These are phyloP conservation scores for Hypothenemus hampei DNA, from an alignment of 1,140 invertebrate genomes.

Conservation along the genomic window DNA sequence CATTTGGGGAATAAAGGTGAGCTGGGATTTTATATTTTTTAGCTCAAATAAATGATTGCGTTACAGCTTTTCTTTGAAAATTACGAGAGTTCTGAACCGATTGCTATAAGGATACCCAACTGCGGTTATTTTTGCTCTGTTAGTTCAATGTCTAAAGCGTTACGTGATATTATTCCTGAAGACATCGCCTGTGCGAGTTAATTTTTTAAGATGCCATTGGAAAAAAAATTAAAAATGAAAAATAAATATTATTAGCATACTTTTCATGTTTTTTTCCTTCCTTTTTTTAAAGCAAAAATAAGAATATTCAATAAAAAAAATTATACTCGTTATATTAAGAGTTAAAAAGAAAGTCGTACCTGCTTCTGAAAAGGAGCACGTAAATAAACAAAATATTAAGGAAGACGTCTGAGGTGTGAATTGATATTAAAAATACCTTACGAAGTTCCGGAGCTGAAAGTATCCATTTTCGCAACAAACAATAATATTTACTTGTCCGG, in stretches of 20 bases:
- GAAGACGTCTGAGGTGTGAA: conserved; percentile 9
- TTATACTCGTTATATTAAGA: too few species aligned
- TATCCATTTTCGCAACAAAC: conserved; percentile 4
- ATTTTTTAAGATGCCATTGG: background rate
- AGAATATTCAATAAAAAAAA: background rate
- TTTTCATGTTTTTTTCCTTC: background rate
- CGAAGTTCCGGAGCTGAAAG: conserved; percentile 5
- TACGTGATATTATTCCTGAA: conserved; percentile 3
- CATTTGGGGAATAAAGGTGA: conserved; percentile 21
- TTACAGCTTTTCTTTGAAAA: conserved; percentile 4
- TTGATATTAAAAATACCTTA: conserved; percentile 8
- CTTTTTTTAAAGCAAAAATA: background rate
- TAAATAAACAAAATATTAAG: conserved; percentile 7
- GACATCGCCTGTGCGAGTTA: background rate
- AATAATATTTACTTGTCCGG: background rate
- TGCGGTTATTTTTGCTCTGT: conserved; percentile 2
- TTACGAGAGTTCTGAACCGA: background rate
- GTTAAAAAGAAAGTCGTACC: background rate
- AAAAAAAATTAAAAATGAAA: background rate
- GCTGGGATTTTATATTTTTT: background rate
- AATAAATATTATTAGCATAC: background rate
- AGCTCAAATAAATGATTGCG: background rate
- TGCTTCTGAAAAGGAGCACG: background rate
- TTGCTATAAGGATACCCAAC: background rate
- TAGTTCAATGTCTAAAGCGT: background rate